Conservation (phyloP, 2,113 vertebrate genomes). For the Engraulis encrasicolus region DNA sequence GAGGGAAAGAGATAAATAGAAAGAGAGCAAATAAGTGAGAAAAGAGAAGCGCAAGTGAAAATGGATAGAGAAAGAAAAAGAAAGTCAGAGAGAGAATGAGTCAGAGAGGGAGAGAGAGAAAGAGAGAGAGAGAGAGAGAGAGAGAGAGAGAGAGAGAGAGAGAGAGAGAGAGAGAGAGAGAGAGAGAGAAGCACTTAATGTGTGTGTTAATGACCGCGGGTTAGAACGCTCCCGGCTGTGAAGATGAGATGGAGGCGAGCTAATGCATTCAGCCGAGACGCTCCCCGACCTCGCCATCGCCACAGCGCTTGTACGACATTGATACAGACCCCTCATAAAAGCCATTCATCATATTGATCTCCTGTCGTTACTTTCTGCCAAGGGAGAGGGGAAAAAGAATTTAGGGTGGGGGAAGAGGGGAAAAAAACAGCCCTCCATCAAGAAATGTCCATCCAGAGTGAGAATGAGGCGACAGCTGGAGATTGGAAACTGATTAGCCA, state of each 20-base stretch:
- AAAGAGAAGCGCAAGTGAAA: too few species aligned
- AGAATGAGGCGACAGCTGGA: neutral
- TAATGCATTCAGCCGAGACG: conserved; percentile 62
- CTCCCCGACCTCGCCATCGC: conserved; percentile 53
- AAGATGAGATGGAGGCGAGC: neutral
- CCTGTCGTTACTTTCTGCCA: conserved; percentile 63
- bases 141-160: neutral
- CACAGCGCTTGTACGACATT: conserved; percentile 55
- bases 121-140: conserved; percentile 16
- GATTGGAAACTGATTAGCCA: neutral
- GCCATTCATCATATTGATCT: conserved; percentile 73
- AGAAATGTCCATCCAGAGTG: neutral
- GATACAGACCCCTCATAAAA: conserved; percentile 64
- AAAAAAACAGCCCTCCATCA: neutral
- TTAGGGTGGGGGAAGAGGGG: neutral
- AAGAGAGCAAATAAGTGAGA: too few species aligned
- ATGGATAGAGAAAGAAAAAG: too few species aligned
- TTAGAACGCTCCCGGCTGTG: conserved; percentile 6
- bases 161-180: neutral
- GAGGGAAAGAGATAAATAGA: too few species aligned
- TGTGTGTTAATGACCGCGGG: neutral
- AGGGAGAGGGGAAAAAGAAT: conserved; percentile 23
- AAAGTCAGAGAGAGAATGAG: too few species aligned
- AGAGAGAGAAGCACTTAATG: conserved; percentile 9
- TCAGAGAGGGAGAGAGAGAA: too few species aligned